Base-by-base conservation (phyloP, 1,140 invertebrate genomes). In the Elymnias hypermnestra region DNA sequence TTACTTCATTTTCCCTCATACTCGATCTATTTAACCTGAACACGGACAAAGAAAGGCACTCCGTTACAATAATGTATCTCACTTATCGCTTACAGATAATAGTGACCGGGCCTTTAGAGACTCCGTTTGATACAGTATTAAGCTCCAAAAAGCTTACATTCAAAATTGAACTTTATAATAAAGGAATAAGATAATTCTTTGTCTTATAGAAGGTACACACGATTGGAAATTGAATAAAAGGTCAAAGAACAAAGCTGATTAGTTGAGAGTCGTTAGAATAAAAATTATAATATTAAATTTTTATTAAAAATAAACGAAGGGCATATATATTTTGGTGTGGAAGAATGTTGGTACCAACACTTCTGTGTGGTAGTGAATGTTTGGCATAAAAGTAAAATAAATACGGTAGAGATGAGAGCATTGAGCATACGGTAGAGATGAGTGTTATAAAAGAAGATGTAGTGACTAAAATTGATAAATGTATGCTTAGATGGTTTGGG, bases 201-300 rank as follows among this genome's bases (percentile, higher is more conserved):
- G 26, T 12, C 3, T 12, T 29, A 12, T 12, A 29, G 13, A 29
- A 29, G 10, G 10, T 9, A 1, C 13, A 3, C 5, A 13, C 8
- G 2, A 12, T 29, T 51, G 44, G 35, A 51, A 59, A 29, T 42
- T 46, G 48, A 50, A 28, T 25, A 25, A 59, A 66, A 61, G 71
- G 72, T 78, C 72, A 75, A 73, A 75, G 72, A 72, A 75, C 74
- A 78, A 42, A 49, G 53, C 62, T 72, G 69, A 75, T 70, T 62
- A 58, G 47, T 60, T 48, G 26, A 12, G 36, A 45, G 35, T 53
- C 58, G 40, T 54, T 49, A 54, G 38, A 48, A 45, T 33, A 25
- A 4, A 13, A 5, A 12, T 12, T 29, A 13, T 7, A 12, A 6
- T 29, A 9, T 9, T 26, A 9, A 7, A n/a, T n/a, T n/a, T n/a